phyloP scores from a whole-genome alignment of 2,113 vertebrate species.

The Melozone crissalis region DNA sequence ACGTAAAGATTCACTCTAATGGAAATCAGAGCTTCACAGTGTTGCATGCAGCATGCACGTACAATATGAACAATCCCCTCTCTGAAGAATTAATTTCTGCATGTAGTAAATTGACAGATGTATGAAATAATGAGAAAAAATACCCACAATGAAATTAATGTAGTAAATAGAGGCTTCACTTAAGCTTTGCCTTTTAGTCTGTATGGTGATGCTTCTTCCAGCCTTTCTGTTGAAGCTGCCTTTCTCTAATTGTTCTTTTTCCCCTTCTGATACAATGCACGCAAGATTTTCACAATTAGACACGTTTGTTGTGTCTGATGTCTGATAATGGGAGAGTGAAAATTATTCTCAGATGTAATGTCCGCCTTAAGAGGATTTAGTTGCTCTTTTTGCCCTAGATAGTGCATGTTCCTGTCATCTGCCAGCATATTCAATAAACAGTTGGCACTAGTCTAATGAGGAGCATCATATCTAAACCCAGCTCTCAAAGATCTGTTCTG shows the following conservation, averaged over 20 bases:
- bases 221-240: not conserved
- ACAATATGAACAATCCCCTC: not conserved
- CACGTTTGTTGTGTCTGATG: not conserved
- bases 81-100: not conserved
- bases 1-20: conserved; percentile 33
- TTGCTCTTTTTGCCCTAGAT: not conserved
- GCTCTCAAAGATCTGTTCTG: not conserved
- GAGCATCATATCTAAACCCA: not conserved
- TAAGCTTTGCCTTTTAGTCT: not conserved
- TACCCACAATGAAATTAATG: not conserved
- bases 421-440: not conserved
- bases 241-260: not conserved
- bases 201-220: not conserved
- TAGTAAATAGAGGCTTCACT: not conserved
- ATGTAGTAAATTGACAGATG: not conserved
- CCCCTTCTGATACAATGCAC: not conserved
- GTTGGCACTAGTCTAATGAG: not conserved
- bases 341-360: not conserved
- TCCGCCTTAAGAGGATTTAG: not conserved
- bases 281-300: not conserved
- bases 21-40: conserved; percentile 36
- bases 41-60: not conserved
- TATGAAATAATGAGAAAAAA: not conserved
- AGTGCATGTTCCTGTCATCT: not conserved
- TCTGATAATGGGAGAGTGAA: not conserved